Base-by-base conservation (phyloP, 2,888 invertebrate genomes). In the Drosophila barbarae region DNA sequence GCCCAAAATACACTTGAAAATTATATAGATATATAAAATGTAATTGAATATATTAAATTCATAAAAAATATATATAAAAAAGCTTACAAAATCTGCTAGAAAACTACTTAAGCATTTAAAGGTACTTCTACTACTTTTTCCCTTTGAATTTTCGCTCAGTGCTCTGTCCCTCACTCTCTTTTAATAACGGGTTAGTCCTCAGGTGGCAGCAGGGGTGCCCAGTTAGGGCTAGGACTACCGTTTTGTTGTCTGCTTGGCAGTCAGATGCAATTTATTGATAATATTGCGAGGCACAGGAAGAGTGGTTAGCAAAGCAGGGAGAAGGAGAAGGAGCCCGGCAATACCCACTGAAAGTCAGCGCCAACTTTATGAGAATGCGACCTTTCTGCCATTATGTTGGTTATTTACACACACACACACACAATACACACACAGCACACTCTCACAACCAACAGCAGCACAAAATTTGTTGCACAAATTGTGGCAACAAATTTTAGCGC, bases 181-280 rank as follows among this genome's bases (percentile, higher is more conserved):
- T 69, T 69, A 69, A 65, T 65, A 65, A 65, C 46, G 69, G 64
- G 69, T 69, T 69, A 65, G 64, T 21, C 18, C 18, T 39, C 69
- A 57, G 59, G 58, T 39, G 47, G 46, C 21, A 15, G 21, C 46
- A 30, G 46, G 65, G 39, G 39, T n/a, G 51, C 46, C 46, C 28
- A 9, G 18, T n/a, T 18, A 23, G 30, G 30, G 38, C 23, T 21
- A 67, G 61, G 61, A 36, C 61, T 53, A 36, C 42, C 63, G 67
- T 63, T 60, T 68, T 55, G 76, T 57, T 76, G 74, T 77, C 76
- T 75, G 79, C 76, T 71, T 56, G 76, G 57, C 69, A 84, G 80
- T 81, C 82, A 85, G 86, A 77, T 85, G 86, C 86, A 80, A 80
- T 80, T 80, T 80, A 80, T 84, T 80, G 86, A 80, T 85, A 85